Conservation (phyloP, 2,797 vertebrate genomes). For the Clarias fuscus region DNA sequence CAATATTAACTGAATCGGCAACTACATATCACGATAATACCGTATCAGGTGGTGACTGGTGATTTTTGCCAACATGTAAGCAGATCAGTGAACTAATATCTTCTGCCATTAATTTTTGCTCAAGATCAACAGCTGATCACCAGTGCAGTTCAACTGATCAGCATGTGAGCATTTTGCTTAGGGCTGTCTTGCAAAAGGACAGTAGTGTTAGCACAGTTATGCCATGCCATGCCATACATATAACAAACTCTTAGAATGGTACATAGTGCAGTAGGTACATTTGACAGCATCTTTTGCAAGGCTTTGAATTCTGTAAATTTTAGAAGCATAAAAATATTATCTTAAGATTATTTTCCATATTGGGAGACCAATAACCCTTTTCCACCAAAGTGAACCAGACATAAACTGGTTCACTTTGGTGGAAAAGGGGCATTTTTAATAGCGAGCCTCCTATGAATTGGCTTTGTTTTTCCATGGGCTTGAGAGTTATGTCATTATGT, state of each 20-base stretch:
- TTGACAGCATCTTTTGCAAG: no score
- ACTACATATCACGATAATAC: no score
- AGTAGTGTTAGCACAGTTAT: neutral
- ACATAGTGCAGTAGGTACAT: neutral
- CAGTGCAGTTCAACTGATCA: neutral
- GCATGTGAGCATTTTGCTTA: conserved; percentile 38
- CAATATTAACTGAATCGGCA: no score
- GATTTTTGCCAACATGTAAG: neutral
- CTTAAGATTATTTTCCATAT: neutral
- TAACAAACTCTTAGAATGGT: neutral
- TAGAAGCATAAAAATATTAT: neutral
- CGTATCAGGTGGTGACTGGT: no score
- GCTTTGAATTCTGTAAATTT: no score
- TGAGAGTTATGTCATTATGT: no score
- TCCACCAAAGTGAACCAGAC: no score
- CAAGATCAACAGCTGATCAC: neutral
- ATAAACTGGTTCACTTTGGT: no score
- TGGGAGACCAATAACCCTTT: no score
- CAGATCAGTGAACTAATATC: neutral
- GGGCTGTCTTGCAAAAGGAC: conserved; percentile 1
- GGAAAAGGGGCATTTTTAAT: no score
- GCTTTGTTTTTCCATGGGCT: no score
- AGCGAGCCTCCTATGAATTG: no score
- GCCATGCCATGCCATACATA: neutral
- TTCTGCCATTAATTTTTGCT: conserved; percentile 27